Conservation (phyloP, 2,797 vertebrate genomes). For the Merluccius polli region DNA sequence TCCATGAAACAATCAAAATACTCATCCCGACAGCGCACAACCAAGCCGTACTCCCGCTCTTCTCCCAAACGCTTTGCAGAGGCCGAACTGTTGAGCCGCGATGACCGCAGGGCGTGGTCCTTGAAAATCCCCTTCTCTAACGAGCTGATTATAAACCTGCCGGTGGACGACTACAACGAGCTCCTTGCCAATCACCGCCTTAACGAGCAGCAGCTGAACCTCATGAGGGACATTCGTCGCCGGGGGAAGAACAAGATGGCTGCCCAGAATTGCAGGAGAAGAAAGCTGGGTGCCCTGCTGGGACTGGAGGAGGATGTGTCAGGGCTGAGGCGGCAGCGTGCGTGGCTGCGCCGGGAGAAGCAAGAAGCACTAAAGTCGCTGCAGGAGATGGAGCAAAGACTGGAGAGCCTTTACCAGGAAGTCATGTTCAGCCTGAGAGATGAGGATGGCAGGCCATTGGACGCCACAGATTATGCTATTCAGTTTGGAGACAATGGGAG, state of each 20-base stretch:
- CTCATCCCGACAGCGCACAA: constrained; percentile 42
- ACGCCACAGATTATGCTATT: constrained; percentile 75
- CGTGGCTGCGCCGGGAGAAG: constrained; percentile 83
- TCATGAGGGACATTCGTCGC: constrained; percentile 89
- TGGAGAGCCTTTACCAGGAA: constrained; percentile 83
- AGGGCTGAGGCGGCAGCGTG: constrained; percentile 76
- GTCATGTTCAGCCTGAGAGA: constrained; percentile 84
- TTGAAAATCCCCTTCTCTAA: constrained; percentile 92
- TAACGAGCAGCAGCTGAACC: constrained; percentile 82
- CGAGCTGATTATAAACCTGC: constrained; percentile 87
- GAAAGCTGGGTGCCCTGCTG: constrained; percentile 84
- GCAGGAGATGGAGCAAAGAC: constrained; percentile 83
- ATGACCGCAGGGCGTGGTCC: constrained; percentile 79
- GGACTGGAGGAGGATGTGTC: constrained; percentile 82
- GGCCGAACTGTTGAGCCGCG: constrained; percentile 76
- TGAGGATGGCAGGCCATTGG: constrained; percentile 80
- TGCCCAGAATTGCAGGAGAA: constrained; percentile 91
- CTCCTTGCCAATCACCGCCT: constrained; percentile 82
- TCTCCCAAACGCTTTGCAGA: constrained; percentile 51
- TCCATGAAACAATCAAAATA: constrained; percentile 52
- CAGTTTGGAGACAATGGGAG: constrained; percentile 74
- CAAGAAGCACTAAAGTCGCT: constrained; percentile 81
- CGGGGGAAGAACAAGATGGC: constrained; percentile 98
- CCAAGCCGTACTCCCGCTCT: constrained; percentile 48
- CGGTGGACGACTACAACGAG: constrained; percentile 91